Evolutionary conservation across 2,113 vertebrate species (phyloP).

Genomic region (Pampusana beccarii): DNA sequence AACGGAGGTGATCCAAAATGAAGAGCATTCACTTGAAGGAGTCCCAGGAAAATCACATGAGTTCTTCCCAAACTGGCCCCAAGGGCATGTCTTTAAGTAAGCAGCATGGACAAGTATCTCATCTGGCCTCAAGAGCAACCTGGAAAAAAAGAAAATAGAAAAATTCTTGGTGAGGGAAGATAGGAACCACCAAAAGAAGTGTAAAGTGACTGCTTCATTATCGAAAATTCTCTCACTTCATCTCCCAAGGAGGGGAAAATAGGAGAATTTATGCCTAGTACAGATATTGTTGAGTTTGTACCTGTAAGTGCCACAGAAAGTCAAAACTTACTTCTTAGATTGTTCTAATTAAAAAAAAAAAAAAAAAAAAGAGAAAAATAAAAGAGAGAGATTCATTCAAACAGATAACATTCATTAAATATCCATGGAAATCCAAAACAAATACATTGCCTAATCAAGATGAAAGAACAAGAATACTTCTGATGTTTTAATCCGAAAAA

Average conservation of each 20-base stretch:
- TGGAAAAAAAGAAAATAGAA: background rate
- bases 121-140: background rate
- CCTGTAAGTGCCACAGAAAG: background rate
- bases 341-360: background rate
- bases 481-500: slow-evolving; percentile 77
- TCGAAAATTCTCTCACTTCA: background rate
- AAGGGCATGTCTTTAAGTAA: background rate
- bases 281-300: background rate
- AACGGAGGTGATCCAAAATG: background rate
- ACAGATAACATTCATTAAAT: slow-evolving; percentile 48
- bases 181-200: background rate
- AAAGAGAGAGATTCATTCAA: background rate
- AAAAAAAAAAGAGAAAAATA: too few relatives aligned
- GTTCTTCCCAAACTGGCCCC: background rate
- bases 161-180: background rate
- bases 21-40: background rate
- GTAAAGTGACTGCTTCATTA: background rate
- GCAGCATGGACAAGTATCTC: background rate
- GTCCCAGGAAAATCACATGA: background rate
- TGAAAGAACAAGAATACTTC: slow-evolving; percentile 66
- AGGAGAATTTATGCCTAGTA: background rate
- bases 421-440: slow-evolving; percentile 66
- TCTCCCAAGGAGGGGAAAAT: background rate
- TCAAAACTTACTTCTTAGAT: background rate
- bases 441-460: slow-evolving; percentile 71